A percentile compares a stretch with the other conserved stretches of the same genome.
Conservation (phyloP, 35 echinoderm and acorn worm genomes). For the Apostichopus californicus region DNA sequence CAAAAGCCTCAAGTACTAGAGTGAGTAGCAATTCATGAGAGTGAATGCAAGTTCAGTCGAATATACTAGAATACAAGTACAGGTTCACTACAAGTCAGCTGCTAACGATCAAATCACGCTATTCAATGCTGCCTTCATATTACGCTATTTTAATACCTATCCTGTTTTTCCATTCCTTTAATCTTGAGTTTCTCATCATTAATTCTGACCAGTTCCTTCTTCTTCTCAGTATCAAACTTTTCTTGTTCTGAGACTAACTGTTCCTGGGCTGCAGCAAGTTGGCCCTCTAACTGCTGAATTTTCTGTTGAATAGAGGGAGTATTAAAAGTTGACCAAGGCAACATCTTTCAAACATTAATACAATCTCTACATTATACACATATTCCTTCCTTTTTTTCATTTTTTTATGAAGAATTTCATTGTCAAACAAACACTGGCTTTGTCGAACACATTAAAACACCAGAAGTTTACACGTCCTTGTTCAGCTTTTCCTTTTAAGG, state of each 20-base stretch:
- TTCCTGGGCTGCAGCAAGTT: slow-evolving; percentile 57
- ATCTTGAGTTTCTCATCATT: slow-evolving; percentile 80
- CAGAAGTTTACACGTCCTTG: too few relatives aligned
- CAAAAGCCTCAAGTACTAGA: too few relatives aligned
- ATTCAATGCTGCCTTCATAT: too few relatives aligned
- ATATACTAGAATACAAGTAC: too few relatives aligned
- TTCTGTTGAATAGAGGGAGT: slow-evolving; percentile 25
- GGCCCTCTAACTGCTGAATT: slow-evolving; percentile 65
- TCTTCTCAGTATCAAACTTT: slow-evolving; percentile 85
- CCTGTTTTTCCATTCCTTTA: slow-evolving; percentile 89
- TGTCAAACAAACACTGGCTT: too few relatives aligned
- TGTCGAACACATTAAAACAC: too few relatives aligned
- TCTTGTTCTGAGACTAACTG: slow-evolving; percentile 61
- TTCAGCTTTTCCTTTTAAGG: too few relatives aligned
- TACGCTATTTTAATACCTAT: slow-evolving; percentile 51
- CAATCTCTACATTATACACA: neutral
- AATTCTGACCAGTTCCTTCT: slow-evolving; percentile 70
- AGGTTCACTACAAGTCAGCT: too few relatives aligned
- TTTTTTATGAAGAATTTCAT: too few relatives aligned
- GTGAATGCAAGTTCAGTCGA: too few relatives aligned
- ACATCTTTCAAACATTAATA: neutral
- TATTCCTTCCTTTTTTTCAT: neutral
- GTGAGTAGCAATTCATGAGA: too few relatives aligned
- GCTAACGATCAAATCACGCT: too few relatives aligned
- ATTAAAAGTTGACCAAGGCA: neutral